Conservation (phyloP, 1,140 invertebrate genomes). For the Pogonus chalceus region DNA sequence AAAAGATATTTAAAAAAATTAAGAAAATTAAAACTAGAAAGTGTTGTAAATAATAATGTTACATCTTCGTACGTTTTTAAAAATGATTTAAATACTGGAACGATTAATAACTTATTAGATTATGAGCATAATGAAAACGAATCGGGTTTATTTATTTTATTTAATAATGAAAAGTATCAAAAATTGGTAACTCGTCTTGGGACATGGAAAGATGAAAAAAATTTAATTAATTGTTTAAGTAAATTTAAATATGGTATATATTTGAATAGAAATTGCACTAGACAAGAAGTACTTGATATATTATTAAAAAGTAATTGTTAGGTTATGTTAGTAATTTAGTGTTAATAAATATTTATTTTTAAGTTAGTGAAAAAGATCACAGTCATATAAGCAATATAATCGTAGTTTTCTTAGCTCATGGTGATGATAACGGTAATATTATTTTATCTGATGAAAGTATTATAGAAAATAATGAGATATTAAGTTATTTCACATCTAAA, state of each 20-base stretch:
- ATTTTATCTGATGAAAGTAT: constrained; percentile 10
- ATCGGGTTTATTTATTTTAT: too few species aligned
- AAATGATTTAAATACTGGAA: too few species aligned
- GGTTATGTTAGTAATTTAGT: not conserved
- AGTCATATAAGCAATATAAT: constrained; percentile 22
- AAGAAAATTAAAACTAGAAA: too few species aligned
- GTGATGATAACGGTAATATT: constrained; percentile 16
- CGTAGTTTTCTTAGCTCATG: constrained; percentile 26
- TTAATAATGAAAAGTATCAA: too few species aligned
- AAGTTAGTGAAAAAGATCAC: constrained; percentile 6
- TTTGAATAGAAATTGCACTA: not conserved
- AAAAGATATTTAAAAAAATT: too few species aligned
- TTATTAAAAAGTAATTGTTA: not conserved
- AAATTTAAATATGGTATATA: not conserved
- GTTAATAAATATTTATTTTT: not conserved
- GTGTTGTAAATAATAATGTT: too few species aligned
- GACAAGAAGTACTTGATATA: not conserved
- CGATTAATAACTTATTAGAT: too few species aligned
- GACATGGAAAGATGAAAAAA: not conserved
- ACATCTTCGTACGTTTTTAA: too few species aligned
- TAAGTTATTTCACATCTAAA: constrained; percentile 15
- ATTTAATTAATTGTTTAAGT: not conserved
- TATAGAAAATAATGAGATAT: constrained; percentile 18
- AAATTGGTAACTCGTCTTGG: too few species aligned
- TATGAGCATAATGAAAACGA: too few species aligned